Percentiles rank a stretch among this genome's conserved stretches.
phyloP scores from a whole-genome alignment of 1,140 invertebrate genomes.

The Achatina immaculata region DNA sequence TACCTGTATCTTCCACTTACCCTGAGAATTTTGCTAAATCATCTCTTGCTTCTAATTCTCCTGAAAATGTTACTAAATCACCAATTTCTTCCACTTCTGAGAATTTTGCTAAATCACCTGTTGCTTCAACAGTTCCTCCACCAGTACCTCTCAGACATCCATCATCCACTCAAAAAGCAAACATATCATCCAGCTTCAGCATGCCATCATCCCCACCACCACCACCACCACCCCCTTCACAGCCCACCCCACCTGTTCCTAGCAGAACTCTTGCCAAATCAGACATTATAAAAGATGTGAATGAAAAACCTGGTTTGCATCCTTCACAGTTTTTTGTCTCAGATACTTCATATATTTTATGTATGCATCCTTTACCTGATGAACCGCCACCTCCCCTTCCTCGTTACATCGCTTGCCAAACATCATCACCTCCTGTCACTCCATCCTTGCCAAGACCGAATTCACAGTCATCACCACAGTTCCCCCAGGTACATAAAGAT shows the following conservation, averaged over 20 bases:
- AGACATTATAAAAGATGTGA: slow-evolving; percentile 37
- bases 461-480: neutral
- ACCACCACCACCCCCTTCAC: slow-evolving; percentile 45
- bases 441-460: neutral
- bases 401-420: slow-evolving; percentile 32
- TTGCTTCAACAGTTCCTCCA: neutral
- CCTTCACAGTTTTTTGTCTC: neutral
- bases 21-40: neutral
- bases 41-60: neutral
- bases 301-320: neutral
- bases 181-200: neutral
- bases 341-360: slow-evolving; percentile 10
- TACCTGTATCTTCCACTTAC: neutral
- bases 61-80: neutral
- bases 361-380: slow-evolving; percentile 57
- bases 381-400: slow-evolving; percentile 63
- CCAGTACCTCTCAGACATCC: slow-evolving; percentile 6
- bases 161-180: neutral
- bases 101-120: neutral
- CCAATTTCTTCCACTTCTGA: neutral
- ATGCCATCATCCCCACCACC: slow-evolving; percentile 4
- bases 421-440: slow-evolving; percentile 36
- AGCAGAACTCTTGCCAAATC: slow-evolving; percentile 30
- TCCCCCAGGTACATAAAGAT: too few relatives aligned
- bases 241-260: slow-evolving; percentile 60